These are phyloP conservation scores for Enteromius afrohamiltoni DNA, from an alignment of 2,797 vertebrate genomes.

Conservation along the genomic window DNA sequence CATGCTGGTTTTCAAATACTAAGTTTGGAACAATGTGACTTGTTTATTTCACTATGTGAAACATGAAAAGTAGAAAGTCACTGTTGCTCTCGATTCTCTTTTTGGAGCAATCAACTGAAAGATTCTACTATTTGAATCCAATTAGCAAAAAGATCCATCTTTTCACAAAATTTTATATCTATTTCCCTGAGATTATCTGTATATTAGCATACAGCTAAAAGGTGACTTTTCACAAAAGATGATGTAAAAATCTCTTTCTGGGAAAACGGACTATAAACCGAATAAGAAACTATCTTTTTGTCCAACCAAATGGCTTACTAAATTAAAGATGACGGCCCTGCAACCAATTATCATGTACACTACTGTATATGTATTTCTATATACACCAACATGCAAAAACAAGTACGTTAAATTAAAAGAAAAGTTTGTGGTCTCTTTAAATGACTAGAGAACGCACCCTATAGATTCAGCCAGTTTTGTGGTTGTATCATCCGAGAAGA, in stretches of 20 bases:
- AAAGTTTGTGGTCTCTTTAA: neutral
- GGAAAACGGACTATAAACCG: neutral
- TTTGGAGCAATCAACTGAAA: neutral
- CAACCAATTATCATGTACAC: neutral
- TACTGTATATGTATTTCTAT: neutral
- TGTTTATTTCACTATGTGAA: neutral
- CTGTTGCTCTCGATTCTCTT: neutral
- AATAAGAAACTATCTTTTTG: neutral
- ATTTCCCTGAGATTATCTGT: neutral
- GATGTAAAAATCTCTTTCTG: neutral
- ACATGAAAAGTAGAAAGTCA: neutral
- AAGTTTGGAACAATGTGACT: neutral
- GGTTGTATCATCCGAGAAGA: constrained; percentile 91
- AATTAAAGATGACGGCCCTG: neutral
- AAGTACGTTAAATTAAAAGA: neutral
- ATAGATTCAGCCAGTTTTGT: constrained; percentile 91
- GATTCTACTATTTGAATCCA: neutral
- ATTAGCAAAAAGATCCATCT: neutral
- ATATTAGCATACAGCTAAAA: neutral
- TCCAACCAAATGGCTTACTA: neutral
- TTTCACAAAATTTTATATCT: neutral
- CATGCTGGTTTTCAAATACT: neutral
- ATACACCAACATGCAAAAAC: neutral
- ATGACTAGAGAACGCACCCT: constrained; percentile 76
- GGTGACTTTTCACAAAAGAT: neutral